Percentiles rank a stretch among this genome's conserved stretches.
phyloP scores from a whole-genome alignment of 2,888 invertebrate genomes.

The Molanna angustata region DNA sequence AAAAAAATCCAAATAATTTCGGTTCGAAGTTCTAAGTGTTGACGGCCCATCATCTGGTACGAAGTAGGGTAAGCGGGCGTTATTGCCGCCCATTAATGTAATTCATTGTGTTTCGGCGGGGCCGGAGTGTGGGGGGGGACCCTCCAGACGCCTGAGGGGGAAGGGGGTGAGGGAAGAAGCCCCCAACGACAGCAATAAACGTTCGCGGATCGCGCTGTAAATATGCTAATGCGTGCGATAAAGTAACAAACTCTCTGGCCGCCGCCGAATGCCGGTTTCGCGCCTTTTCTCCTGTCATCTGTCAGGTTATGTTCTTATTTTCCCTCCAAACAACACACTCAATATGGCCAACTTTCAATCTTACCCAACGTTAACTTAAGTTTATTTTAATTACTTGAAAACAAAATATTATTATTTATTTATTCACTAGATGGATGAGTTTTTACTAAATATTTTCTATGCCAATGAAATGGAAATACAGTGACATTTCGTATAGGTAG shows the following conservation, averaged over 20 bases:
- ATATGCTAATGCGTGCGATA: constrained; percentile 33
- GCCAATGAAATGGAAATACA: no score
- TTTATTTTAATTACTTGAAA: no score
- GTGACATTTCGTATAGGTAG: no score
- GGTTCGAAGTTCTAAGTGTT: no score
- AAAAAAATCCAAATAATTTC: no score
- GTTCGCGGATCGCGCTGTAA: constrained; percentile 33
- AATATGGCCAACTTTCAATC: no score
- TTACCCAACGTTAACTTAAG: no score
- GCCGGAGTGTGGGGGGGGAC: constrained; percentile 16
- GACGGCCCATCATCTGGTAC: constrained; percentile 8
- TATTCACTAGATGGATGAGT: no score
- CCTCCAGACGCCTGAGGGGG: constrained; percentile 8
- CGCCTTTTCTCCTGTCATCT: constrained; percentile 5
- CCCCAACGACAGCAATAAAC: constrained; percentile 32
- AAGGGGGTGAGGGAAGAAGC: constrained; percentile 9
- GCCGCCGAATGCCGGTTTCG: constrained; percentile 4
- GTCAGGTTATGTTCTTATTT: constrained; percentile 13
- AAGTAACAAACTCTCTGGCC: constrained; percentile 23
- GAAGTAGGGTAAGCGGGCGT: constrained; percentile 26
- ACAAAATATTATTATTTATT: no score
- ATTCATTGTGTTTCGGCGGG: constrained; percentile 33
- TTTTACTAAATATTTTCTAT: no score
- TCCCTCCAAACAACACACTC: no score
- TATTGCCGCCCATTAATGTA: constrained; percentile 34